phyloP scores from a whole-genome alignment of 2,797 vertebrate genomes.

The Cryptoblepharus egeriae region DNA sequence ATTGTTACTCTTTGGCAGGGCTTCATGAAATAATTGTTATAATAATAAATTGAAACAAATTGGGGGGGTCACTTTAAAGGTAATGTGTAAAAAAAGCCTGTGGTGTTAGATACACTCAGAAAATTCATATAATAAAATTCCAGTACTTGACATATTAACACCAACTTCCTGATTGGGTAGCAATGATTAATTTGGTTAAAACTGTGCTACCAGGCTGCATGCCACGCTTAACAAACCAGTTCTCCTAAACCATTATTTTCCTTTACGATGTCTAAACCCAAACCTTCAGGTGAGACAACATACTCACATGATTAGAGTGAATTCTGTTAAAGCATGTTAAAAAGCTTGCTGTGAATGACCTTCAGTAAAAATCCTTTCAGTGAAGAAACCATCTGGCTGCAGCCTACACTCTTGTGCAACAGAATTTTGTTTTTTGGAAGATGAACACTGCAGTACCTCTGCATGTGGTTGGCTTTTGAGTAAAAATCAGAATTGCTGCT shows the following conservation, averaged over 20 bases:
- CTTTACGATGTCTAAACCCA: neutral
- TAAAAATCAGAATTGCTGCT: no score
- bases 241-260: neutral
- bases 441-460: slow-evolving; percentile 9
- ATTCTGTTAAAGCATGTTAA: neutral
- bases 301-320: neutral
- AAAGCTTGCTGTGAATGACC: neutral
- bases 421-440: neutral
- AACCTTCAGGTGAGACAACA: neutral
- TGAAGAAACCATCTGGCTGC: slow-evolving; percentile 1
- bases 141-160: neutral
- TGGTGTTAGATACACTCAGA: neutral
- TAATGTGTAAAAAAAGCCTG: neutral
- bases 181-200: neutral
- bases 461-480: no score
- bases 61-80: neutral
- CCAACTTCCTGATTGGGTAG: neutral
- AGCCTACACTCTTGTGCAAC: neutral
- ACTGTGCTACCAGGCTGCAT: neutral
- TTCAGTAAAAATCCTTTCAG: neutral
- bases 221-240: neutral
- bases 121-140: neutral
- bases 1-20: no score
- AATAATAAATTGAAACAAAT: neutral
- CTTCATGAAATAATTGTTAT: no score